Conservation (phyloP, 2,888 invertebrate species). For the Latrodectus elegans region DNA sequence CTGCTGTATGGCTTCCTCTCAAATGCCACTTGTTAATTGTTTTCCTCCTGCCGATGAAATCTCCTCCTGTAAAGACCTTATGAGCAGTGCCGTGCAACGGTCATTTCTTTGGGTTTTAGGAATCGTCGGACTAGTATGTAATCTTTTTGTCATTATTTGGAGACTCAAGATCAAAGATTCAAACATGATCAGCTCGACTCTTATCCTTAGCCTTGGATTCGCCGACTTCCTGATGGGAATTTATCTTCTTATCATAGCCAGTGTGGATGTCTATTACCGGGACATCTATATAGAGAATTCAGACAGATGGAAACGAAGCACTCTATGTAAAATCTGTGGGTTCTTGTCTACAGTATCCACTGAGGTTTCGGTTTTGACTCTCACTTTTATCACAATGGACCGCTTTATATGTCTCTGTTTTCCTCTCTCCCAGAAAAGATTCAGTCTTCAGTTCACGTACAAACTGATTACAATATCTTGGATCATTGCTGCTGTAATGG, state of each 20-base stretch:
- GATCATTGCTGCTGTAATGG: slow-evolving; percentile 72
- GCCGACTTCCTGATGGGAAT: slow-evolving; percentile 73
- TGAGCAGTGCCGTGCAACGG: slow-evolving; percentile 72
- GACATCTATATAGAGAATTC: slow-evolving; percentile 72
- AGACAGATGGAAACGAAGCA: slow-evolving; percentile 71
- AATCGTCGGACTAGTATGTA: slow-evolving; percentile 71
- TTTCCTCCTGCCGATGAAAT: slow-evolving; percentile 72
- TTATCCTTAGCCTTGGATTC: slow-evolving; percentile 72
- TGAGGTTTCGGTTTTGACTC: slow-evolving; percentile 75
- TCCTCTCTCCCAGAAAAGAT: slow-evolving; percentile 72
- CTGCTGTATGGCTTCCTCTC: slow-evolving; percentile 71
- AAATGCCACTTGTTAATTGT: slow-evolving; percentile 70
- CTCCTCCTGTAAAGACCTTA: slow-evolving; percentile 73
- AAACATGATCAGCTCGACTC: slow-evolving; percentile 73
- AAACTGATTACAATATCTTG: slow-evolving; percentile 71
- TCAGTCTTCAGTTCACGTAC: slow-evolving; percentile 71
- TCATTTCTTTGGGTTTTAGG: slow-evolving; percentile 72
- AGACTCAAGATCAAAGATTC: slow-evolving; percentile 71
- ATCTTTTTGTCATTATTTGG: slow-evolving; percentile 72
- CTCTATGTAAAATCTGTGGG: slow-evolving; percentile 71
- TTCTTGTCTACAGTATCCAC: slow-evolving; percentile 73
- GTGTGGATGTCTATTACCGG: slow-evolving; percentile 72
- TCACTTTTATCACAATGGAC: slow-evolving; percentile 76
- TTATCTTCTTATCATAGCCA: slow-evolving; percentile 73
- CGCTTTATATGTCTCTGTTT: slow-evolving; percentile 75